Conservation (phyloP, 1,140 invertebrate genomes). For the Bombus confusus region DNA sequence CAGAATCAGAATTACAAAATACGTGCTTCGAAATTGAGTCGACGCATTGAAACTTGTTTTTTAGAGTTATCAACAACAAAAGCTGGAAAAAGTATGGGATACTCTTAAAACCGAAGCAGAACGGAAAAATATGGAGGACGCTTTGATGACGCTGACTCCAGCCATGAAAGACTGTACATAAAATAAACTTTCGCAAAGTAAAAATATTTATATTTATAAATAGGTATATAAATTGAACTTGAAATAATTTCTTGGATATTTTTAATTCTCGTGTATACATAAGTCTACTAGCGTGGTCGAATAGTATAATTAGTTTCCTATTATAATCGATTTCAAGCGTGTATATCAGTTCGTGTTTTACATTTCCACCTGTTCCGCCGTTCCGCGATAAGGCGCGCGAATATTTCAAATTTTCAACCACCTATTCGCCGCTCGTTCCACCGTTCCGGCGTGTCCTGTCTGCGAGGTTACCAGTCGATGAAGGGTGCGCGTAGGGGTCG, state of each 20-base stretch:
- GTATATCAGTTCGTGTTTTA: background rate
- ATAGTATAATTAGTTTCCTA: background rate
- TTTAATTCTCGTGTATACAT: background rate
- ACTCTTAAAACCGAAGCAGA: constrained; percentile 82
- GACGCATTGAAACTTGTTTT: constrained; percentile 17
- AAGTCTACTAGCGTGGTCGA: background rate
- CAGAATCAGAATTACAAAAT: background rate
- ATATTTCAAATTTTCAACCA: constrained; percentile 32
- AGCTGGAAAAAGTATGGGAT: constrained; percentile 83
- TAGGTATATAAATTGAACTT: background rate
- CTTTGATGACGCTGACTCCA: constrained; percentile 76
- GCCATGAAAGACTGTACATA: constrained; percentile 76
- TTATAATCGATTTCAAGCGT: background rate
- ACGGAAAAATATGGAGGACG: constrained; percentile 75
- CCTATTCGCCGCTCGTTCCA: background rate
- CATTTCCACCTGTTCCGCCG: background rate
- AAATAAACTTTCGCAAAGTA: constrained; percentile 29
- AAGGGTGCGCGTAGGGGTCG: constrained; percentile 49
- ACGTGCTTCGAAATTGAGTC: background rate
- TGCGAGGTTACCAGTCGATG: constrained; percentile 16
- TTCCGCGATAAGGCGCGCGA: background rate
- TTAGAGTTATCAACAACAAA: constrained; percentile 85
- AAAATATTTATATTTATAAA: background rate
- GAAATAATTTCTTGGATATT: background rate
- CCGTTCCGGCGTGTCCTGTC: background rate